These are phyloP conservation scores for Ericerus pela DNA, from an alignment of 1,140 invertebrate genomes.

Conservation along the genomic window DNA sequence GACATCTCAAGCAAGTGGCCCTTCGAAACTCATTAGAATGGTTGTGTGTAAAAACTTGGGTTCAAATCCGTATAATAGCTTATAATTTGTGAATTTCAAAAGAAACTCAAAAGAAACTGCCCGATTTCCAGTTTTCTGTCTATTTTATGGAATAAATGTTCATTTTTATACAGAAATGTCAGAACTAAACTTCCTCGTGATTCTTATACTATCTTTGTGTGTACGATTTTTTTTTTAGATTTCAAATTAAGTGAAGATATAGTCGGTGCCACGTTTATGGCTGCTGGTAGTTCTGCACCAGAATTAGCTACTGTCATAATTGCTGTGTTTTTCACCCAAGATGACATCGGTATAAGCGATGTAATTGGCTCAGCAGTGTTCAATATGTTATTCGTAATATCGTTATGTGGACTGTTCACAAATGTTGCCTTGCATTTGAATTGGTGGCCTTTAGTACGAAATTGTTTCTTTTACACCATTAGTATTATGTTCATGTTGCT, in stretches of 20 bases:
- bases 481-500: constrained; percentile 77
- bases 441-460: constrained; percentile 85
- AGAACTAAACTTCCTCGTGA: neutral
- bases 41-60: too few relatives aligned
- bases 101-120: too few relatives aligned
- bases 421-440: constrained; percentile 70
- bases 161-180: neutral
- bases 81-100: too few relatives aligned
- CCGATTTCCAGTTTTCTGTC: too few relatives aligned
- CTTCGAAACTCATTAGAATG: too few relatives aligned
- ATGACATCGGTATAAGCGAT: constrained; percentile 74
- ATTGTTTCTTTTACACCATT: constrained; percentile 83
- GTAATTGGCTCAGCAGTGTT: constrained; percentile 84
- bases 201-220: neutral
- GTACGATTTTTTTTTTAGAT: constrained; percentile 45
- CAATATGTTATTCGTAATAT: constrained; percentile 91
- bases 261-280: constrained; percentile 86
- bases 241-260: constrained; percentile 71
- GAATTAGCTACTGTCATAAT: constrained; percentile 87
- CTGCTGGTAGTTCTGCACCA: constrained; percentile 81
- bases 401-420: constrained; percentile 69
- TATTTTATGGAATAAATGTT: too few relatives aligned
- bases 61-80: too few relatives aligned
- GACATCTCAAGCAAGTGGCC: too few relatives aligned
- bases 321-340: constrained; percentile 86